Base-by-base conservation (phyloP, 2,113 vertebrate genomes). In the Grus americana region DNA sequence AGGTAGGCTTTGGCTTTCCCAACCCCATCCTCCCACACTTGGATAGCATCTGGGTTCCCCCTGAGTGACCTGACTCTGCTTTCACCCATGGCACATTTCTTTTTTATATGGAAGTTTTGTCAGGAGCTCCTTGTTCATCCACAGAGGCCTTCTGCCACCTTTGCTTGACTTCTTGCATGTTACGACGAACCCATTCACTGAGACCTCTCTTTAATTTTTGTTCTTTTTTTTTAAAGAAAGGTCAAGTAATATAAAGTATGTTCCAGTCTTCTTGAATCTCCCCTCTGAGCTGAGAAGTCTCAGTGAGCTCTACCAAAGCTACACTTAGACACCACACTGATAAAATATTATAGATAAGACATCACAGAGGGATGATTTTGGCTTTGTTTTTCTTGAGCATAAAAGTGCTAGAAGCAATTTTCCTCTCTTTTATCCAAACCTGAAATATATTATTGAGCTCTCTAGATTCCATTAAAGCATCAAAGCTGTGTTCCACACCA, bases 391-490 rank as follows among this genome's bases (percentile, higher is more conserved):
- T 79, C 78, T 83, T 47, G 40, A 90, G 91, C 62, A 46, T 76
- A 66, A 42, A 91, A 90, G 70, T 34, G 62, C 81, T 90, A 30
- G 62, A 89, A 94, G 97, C 91, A 94, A 96, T 97, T 95, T 96
- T 90, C 78, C 32, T 90, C 82, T 88, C 92, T 94, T 93, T 93
- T 82, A 97, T 91, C 96, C 66, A 62, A 91, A 83, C 67, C 50
- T 76, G 86, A 91, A 92, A 91, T 54, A 10, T 71, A 90, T 79
- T 86, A 94, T 62, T 80, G 91, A 95, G 95, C 84, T 94, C 85
- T 82, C 89, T 36, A 58, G 58, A 71, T 40, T 90, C 91, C 86
- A 97, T 97, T 94, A 96, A 95, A 86, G 70, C 91, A 95, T 95
- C 89, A 93, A 96, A 96, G 90, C 71, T 4, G 4, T 40, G 70